phyloP scores from a whole-genome alignment of 2,113 vertebrate genomes.

The Machaerirhynchus nigripectus region DNA sequence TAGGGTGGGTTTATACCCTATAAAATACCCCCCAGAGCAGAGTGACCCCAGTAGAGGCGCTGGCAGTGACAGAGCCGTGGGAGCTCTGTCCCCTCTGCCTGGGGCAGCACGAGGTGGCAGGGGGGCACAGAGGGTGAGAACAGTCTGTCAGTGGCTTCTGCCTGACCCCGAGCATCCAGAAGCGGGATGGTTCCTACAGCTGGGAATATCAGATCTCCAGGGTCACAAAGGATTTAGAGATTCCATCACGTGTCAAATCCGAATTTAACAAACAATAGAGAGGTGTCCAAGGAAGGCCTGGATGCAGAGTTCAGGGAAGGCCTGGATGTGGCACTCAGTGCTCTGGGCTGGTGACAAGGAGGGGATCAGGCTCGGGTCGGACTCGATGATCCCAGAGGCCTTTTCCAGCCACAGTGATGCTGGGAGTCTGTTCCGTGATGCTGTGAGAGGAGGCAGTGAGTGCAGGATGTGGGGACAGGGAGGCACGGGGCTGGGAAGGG shows the following conservation, averaged over 20 bases:
- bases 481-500: neutral
- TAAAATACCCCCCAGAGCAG: neutral
- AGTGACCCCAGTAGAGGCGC: fast-evolving
- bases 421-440: neutral
- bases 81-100: neutral
- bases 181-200: neutral
- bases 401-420: neutral
- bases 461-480: neutral
- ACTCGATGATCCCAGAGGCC: neutral
- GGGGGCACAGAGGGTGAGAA: fast-evolving
- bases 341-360: neutral
- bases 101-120: neutral
- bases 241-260: neutral
- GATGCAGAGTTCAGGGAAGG: neutral
- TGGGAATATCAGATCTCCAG: neutral
- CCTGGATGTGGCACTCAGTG: neutral
- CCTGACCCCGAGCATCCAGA: neutral
- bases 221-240: neutral
- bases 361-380: neutral
- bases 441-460: neutral
- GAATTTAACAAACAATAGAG: neutral
- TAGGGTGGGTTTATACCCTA: fast-evolving
- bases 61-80: neutral
- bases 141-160: fast-evolving
- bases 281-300: neutral